Percentiles rank a stretch among this genome's conserved stretches.
Conservation (phyloP, 2,113 vertebrate species). For the Charina bottae region DNA sequence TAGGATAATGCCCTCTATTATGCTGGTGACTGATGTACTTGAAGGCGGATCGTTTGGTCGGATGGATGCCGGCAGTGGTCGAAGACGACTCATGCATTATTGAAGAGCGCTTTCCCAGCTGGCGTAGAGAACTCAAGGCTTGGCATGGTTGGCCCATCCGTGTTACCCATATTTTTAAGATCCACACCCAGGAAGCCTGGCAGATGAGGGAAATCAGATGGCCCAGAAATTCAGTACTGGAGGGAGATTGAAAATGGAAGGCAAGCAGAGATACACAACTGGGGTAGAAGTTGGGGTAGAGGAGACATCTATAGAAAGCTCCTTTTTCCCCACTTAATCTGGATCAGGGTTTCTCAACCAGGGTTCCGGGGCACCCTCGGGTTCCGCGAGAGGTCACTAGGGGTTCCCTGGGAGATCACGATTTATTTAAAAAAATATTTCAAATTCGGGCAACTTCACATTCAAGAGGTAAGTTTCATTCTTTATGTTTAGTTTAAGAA, state of each 20-base stretch:
- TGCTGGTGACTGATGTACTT: background rate
- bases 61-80: background rate
- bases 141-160: background rate
- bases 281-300: background rate
- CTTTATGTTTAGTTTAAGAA: too few species aligned
- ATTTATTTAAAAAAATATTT: too few species aligned
- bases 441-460: too few species aligned
- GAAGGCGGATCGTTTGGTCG: background rate
- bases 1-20: background rate
- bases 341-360: background rate
- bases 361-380: too few species aligned
- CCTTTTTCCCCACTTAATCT: background rate
- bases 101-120: background rate
- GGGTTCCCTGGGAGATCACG: too few species aligned
- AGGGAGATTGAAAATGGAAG: background rate
- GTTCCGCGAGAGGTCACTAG: too few species aligned
- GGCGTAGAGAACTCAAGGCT: background rate
- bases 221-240: background rate
- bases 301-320: background rate
- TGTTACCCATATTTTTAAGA: background rate
- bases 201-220: background rate
- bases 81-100: background rate
- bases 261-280: background rate
- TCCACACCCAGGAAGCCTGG: background rate
- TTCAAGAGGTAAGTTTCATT: too few species aligned